A percentile compares a stretch with the other conserved stretches of the same genome.
These are phyloP conservation scores for Kryphioiulus occultus DNA, from an alignment of 2,888 invertebrate genomes.

Conservation along the genomic window DNA sequence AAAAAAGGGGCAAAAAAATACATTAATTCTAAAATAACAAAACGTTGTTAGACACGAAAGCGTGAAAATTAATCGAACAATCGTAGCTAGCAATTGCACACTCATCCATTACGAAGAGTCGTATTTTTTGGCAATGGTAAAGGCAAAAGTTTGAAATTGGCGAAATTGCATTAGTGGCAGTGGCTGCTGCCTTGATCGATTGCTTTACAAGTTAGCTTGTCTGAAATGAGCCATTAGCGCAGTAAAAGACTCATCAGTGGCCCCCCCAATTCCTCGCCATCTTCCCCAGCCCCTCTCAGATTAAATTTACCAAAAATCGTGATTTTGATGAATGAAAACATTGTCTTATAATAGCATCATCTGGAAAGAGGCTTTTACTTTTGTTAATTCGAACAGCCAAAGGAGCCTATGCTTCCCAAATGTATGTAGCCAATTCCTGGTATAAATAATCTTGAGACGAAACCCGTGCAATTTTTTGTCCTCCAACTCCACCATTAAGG, in stretches of 20 bases:
- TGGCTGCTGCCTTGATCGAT: constrained; percentile 41
- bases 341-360: constrained; percentile 6
- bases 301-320: constrained; percentile 14
- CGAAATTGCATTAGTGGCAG: constrained; percentile 27
- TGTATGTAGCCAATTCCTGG: background rate
- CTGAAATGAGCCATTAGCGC: constrained; percentile 41
- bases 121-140: constrained; percentile 3
- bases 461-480: background rate
- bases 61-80: constrained; percentile 36
- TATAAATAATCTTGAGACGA: constrained; percentile 3
- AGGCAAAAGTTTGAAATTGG: background rate
- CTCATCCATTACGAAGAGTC: background rate
- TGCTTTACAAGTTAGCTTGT: constrained; percentile 28
- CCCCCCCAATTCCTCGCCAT: background rate
- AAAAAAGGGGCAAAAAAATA: background rate
- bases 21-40: constrained; percentile 39
- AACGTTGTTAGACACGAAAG: constrained; percentile 32
- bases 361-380: constrained; percentile 15
- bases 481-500: background rate
- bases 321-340: constrained; percentile 40
- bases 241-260: constrained; percentile 24
- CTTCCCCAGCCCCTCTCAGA: background rate
- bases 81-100: constrained; percentile 32
- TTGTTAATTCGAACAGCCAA: background rate
- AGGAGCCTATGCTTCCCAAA: background rate